phyloP scores from a whole-genome alignment of 2,113 vertebrate genomes.

The Ptilorrhoa leucosticta region DNA sequence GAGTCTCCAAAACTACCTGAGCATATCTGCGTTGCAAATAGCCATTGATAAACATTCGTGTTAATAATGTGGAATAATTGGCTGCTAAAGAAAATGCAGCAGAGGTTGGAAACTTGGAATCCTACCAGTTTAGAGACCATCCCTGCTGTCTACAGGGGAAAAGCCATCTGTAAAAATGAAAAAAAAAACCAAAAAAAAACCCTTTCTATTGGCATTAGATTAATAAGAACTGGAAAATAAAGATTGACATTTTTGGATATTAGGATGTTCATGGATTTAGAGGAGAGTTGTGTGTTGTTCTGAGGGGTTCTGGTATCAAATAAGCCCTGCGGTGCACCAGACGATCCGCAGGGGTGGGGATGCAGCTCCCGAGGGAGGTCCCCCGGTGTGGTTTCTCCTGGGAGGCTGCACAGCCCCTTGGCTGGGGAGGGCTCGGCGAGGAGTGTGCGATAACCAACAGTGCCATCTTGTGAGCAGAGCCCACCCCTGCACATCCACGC shows the following conservation, averaged over 20 bases:
- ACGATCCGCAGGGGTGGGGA: neutral
- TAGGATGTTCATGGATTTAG: neutral
- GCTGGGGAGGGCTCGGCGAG: neutral
- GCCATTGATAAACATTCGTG: neutral
- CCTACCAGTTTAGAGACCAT: neutral
- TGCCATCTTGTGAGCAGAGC: slow-evolving; percentile 52
- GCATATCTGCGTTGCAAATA: neutral
- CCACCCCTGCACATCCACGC: neutral
- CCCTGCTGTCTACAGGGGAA: neutral
- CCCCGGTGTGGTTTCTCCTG: neutral
- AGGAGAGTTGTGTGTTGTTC: neutral
- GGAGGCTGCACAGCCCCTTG: neutral
- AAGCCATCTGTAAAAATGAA: neutral
- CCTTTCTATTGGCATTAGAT: neutral
- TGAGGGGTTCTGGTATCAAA: neutral
- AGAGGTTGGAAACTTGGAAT: neutral
- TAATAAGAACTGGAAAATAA: neutral
- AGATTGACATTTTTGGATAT: neutral
- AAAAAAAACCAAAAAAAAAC: neutral
- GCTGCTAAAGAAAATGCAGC: neutral
- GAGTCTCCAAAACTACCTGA: neutral
- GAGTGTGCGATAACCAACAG: slow-evolving; percentile 17
- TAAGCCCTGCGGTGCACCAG: neutral
- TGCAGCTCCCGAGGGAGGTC: neutral
- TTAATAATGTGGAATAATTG: neutral